Evolutionary conservation across 1,140 invertebrate species (phyloP).

Genomic region (Hermetia illucens): DNA sequence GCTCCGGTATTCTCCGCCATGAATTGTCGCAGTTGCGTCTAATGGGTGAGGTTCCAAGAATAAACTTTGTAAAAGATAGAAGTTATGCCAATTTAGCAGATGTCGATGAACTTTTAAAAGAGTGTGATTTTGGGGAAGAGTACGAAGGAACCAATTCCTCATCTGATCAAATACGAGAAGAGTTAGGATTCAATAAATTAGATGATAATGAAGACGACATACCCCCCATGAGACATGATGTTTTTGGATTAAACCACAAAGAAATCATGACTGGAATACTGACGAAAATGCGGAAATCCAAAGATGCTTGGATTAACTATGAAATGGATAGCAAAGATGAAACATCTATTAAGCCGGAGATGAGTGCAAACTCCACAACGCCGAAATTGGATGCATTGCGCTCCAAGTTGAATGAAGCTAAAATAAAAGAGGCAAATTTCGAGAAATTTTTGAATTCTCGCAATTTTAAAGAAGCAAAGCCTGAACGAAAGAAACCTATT

Average conservation of each 20-base stretch:
- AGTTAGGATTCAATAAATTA: too few species aligned
- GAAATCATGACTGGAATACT: conserved; percentile 42
- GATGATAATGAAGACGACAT: too few species aligned
- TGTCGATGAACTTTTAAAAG: conserved; percentile 39
- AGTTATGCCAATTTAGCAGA: conserved; percentile 32
- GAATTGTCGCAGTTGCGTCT: conserved; percentile 49
- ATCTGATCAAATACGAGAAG: too few species aligned
- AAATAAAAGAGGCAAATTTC: background rate
- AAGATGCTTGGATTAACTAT: conserved; percentile 32
- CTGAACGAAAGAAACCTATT: too few species aligned
- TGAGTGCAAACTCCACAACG: background rate
- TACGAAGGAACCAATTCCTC: conserved; percentile 33
- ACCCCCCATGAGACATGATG: conserved; percentile 48
- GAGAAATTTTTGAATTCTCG: too few species aligned
- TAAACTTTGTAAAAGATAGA: conserved; percentile 55
- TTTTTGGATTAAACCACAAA: conserved; percentile 51
- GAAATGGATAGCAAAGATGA: conserved; percentile 10
- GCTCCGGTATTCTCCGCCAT: conserved; percentile 42
- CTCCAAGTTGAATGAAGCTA: background rate
- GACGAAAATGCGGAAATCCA: conserved; percentile 33
- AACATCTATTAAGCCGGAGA: background rate
- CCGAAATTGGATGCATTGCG: background rate
- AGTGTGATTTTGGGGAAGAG: conserved; percentile 44
- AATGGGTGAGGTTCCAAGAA: conserved; percentile 54
- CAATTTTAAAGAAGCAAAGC: too few species aligned